phyloP scores from a whole-genome alignment of 1,140 invertebrate species.

The Drosophila subobscura region DNA sequence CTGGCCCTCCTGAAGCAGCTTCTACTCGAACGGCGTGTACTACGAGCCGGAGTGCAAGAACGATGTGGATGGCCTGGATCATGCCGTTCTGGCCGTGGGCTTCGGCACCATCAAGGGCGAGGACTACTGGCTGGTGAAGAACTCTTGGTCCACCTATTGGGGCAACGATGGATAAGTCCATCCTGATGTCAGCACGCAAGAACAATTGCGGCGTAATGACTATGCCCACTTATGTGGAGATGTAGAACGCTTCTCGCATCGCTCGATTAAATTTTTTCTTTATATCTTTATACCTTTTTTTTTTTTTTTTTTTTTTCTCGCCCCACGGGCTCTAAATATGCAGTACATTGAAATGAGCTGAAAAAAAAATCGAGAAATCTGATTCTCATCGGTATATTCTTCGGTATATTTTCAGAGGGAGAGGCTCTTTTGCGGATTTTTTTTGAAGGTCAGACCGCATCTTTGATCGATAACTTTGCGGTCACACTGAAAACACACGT shows the following conservation, averaged over 20 bases:
- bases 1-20: conserved; percentile 93
- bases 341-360: conserved; percentile 42
- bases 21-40: conserved; percentile 96
- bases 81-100: conserved; percentile 96
- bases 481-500: conserved; percentile 67
- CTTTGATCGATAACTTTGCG: not conserved
- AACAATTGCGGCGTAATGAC: conserved; percentile 97
- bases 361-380: not conserved
- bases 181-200: conserved; percentile 93
- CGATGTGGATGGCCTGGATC: conserved; percentile 90
- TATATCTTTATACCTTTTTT: conserved; percentile 20
- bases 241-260: conserved; percentile 65
- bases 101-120: conserved; percentile 93
- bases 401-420: too few relatives aligned
- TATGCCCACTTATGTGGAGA: conserved; percentile 92
- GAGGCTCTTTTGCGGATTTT: too few relatives aligned
- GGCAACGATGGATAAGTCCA: conserved; percentile 97
- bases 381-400: too few relatives aligned
- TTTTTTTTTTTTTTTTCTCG: conserved; percentile 27
- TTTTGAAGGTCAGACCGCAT: too few relatives aligned
- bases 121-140: conserved; percentile 96
- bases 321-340: conserved; percentile 63
- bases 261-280: conserved; percentile 8
- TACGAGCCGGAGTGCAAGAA: conserved; percentile 92
- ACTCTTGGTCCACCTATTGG: conserved; percentile 98